A percentile compares a stretch with the other conserved stretches of the same genome.
Evolutionary conservation across 2,797 vertebrate species (phyloP).

Genomic region (Hydrolagus colliei): DNA sequence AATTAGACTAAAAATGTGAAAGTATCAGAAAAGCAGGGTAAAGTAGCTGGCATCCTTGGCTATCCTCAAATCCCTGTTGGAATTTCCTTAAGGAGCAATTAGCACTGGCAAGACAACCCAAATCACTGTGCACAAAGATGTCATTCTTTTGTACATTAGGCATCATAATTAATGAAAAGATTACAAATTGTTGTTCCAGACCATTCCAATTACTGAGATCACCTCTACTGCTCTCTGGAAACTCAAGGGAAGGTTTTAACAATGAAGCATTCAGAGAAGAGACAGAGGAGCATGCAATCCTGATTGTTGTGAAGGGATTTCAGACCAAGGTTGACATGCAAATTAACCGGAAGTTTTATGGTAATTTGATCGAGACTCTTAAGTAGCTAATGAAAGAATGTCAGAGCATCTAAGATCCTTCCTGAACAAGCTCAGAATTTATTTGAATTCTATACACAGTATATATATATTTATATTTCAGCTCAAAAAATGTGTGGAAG

Average conservation of each 20-base stretch:
- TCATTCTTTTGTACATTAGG: constrained; percentile 44
- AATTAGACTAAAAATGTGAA: constrained; percentile 52
- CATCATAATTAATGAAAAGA: constrained; percentile 54
- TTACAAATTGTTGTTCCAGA: constrained; percentile 46
- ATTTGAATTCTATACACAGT: neutral
- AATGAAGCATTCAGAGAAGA: constrained; percentile 30
- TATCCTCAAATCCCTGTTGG: constrained; percentile 40
- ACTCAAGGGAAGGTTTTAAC: constrained; percentile 41
- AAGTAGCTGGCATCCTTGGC: constrained; percentile 48
- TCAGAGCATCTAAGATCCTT: neutral
- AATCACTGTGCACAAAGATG: constrained; percentile 43
- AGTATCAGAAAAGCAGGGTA: constrained; percentile 44
- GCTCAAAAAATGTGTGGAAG: neutral
- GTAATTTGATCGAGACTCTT: neutral
- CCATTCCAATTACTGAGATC: constrained; percentile 47
- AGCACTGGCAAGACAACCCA: constrained; percentile 47
- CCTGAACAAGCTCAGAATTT: constrained; percentile 19
- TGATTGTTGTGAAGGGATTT: neutral
- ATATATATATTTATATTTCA: neutral
- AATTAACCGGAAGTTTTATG: constrained; percentile 20
- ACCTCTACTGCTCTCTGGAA: constrained; percentile 41
- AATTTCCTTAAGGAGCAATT: constrained; percentile 52
- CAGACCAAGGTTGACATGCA: constrained; percentile 18
- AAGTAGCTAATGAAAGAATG: neutral
- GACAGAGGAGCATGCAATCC: constrained; percentile 5